phyloP scores from a whole-genome alignment of 2,888 invertebrate genomes.

The Chloromyia formosa region DNA sequence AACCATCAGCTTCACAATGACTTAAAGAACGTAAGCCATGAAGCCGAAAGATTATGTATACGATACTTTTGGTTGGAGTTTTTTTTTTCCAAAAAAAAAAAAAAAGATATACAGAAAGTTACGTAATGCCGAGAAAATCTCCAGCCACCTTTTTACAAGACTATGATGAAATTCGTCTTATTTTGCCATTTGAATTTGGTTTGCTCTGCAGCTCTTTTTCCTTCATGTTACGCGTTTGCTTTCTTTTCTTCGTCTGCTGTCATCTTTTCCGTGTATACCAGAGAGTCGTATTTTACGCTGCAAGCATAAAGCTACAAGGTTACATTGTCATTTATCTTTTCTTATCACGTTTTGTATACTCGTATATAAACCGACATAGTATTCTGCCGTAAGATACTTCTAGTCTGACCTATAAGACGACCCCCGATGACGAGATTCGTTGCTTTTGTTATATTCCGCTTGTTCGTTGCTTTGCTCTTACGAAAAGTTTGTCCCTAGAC shows the following conservation, averaged over 20 bases:
- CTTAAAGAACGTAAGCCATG: no score
- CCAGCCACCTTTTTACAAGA: no score
- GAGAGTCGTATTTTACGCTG: no score
- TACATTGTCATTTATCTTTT: slow-evolving; percentile 43
- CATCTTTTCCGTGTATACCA: no score
- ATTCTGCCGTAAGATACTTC: neutral
- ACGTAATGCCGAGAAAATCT: no score
- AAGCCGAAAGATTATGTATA: no score
- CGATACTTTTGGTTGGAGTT: no score
- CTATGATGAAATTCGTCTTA: no score
- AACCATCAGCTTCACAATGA: no score
- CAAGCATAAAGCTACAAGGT: slow-evolving; percentile 32
- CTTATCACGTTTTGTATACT: slow-evolving; percentile 26
- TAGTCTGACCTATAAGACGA: slow-evolving; percentile 5
- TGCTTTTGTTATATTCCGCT: neutral
- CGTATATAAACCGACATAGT: neutral
- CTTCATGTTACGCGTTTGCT: neutral
- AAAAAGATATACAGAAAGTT: no score
- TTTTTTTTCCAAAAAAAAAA: no score
- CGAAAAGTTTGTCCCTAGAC: slow-evolving; percentile 41
- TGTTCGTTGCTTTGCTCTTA: neutral
- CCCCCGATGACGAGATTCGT: neutral
- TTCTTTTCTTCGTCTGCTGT: slow-evolving; percentile 11
- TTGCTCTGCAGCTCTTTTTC: neutral
- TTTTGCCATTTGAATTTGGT: no score